Evolutionary conservation across 1,140 invertebrate species (phyloP), one percentile per base, ranked within the genome.

Genomic region (Caenorhabditis latens): DNA sequence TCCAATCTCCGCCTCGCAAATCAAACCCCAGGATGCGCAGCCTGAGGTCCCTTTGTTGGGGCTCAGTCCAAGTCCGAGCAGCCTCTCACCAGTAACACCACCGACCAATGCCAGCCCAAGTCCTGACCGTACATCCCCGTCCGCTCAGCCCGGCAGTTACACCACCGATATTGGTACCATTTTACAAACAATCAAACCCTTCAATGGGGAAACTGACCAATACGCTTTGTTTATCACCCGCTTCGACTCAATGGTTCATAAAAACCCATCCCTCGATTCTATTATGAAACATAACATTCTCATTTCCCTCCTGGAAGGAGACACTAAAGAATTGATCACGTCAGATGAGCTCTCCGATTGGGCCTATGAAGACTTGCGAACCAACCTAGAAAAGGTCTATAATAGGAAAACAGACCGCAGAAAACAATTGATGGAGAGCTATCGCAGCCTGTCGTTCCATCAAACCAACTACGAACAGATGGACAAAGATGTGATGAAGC

Each of bases 401-500:
- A 65, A 65, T 19, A 24, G 61, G 7, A 7, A 24, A 32, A 4
- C 61, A 24, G 61, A 65, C 16, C 7, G 61, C 4, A 16, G 19
- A 6, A 65, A 32, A 40, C 61, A 65, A 42, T 16, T 65, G n/a
- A 65, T 65, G 5, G 19, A 65, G 21, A 32, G 4, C 7, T 65
- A 32, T 16, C n/a, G 24, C 3, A 65, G 6, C 7, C 61, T 65
- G 8, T 19, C n/a, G 4, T 32, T 65, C 61, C 61, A 65, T 24
- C 61, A 32, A 32, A 32, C 24, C 2, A 16, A 65, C 24, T 65
- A 13, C 32, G 24, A 65, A 7, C 61, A 65, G 32, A 65, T 65
- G 61, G 61, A 65, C n/a, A 65, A 40, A 65, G 61, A 65, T 40
- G 61, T 65, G 3, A 65, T 65, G 61, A 65, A 40, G 32, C 61